A percentile compares a stretch with the other conserved stretches of the same genome.
Evolutionary conservation across 2,113 vertebrate genomes (phyloP).

Genomic region (Protomyctophum bolini): DNA sequence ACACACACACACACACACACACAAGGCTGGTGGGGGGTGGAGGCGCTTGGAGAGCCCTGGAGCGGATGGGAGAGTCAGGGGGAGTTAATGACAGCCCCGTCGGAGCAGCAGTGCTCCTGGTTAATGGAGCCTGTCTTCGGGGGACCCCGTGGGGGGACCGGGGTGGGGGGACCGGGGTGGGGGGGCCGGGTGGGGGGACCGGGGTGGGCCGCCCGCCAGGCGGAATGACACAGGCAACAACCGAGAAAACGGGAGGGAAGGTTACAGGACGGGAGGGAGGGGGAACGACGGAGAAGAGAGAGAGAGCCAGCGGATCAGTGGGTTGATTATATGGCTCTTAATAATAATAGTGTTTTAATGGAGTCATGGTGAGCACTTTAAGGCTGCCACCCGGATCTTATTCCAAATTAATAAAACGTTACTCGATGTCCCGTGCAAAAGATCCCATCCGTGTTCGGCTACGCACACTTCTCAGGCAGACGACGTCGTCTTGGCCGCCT

Average conservation of each 20-base stretch:
- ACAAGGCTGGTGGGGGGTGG: background rate
- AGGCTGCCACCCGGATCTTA: too few species aligned
- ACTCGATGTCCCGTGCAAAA: too few species aligned
- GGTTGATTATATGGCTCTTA: too few species aligned
- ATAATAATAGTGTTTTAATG: too few species aligned
- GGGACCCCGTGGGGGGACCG: background rate
- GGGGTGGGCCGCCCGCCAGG: conserved; percentile 1
- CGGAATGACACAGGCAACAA: background rate
- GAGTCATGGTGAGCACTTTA: too few species aligned
- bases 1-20: background rate
- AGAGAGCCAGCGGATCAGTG: background rate
- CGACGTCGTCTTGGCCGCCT: too few species aligned
- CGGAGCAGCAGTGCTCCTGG: background rate
- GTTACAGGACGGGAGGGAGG: background rate
- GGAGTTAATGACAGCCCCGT: conserved; percentile 1
- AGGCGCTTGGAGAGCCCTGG: background rate
- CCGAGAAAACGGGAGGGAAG: conserved; percentile 4
- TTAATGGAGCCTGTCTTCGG: conserved; percentile 5
- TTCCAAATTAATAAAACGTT: too few species aligned
- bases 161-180: background rate
- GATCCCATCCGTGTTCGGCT: too few species aligned
- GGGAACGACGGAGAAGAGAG: background rate
- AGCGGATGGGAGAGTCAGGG: background rate
- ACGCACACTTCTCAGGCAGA: too few species aligned
- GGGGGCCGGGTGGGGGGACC: too few species aligned